Evolutionary conservation across 2,113 vertebrate genomes (phyloP), one percentile per base, ranked within the genome.

Genomic region (Grallaria varia): DNA sequence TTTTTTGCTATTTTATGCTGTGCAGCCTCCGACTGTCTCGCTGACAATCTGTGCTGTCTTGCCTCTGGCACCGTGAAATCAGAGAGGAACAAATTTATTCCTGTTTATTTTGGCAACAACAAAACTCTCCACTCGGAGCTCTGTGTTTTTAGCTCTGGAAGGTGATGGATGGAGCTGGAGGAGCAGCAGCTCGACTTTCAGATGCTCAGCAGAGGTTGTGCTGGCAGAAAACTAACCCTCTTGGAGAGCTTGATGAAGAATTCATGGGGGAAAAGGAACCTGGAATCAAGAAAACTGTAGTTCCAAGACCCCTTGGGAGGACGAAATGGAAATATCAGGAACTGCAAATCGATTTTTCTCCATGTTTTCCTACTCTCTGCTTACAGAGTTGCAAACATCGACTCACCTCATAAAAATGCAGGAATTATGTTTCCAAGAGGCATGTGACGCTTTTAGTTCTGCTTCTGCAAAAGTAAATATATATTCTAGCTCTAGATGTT

Each of bases 141-240:
- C 44, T 66, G 40, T 72, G 59, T 63, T 90, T 87, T 94, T 95
- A 89, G 21, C 74, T 93, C 45, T 63, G 92, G 76, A 93, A 85
- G 67, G 78, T 94, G 87, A 96, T 83, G 45, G 83, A 90, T 66
- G 56, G 63, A 87, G 47, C 72, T n/a, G n/a, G n/a, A 53, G 44
- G 27, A 84, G 86, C 92, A 86, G 8, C 50, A 71, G 73, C 74
- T 92, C 9, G 22, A 92, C 87, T 97, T 96, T 96, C 85, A 97
- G 68, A 80, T 85, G 59, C 79, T 89, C 71, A 58, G 1, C 72
- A 93, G 87, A 96, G 80, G 85, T 94, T 94, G 59, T 33, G n/a
- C 42, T 84, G 84, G 47, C 62, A 87, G 85, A 78, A 79, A 95
- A 89, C 52, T 89, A 95, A 85, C 68, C 30, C n/a, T 75, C 83